A percentile compares a stretch with the other conserved stretches of the same genome.
phyloP scores from a whole-genome alignment of 2,113 vertebrate genomes.

The Hyperopisus bebe region DNA sequence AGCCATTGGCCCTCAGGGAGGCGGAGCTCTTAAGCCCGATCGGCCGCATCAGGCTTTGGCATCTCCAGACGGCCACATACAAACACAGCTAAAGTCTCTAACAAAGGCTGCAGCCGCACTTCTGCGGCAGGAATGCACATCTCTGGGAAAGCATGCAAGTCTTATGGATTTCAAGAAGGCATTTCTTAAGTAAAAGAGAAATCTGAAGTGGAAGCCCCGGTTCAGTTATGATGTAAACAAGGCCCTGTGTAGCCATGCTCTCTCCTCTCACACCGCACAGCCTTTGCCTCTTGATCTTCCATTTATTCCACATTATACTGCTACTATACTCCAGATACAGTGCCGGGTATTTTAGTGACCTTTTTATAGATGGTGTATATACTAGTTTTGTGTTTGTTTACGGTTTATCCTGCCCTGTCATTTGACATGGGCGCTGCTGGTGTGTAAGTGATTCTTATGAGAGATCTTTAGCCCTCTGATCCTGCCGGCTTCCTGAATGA shows the following conservation, averaged over 20 bases:
- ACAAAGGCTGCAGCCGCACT: background rate
- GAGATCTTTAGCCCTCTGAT: background rate
- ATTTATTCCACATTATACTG: background rate
- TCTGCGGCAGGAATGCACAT: background rate
- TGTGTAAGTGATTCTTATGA: background rate
- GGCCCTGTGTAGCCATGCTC: background rate
- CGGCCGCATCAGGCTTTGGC: slow-evolving; percentile 9
- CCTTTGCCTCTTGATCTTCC: background rate
- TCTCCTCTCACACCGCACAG: background rate
- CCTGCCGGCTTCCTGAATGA: background rate
- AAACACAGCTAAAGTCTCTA: background rate
- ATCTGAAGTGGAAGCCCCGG: background rate
- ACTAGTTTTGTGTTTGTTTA: background rate
- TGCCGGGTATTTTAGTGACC: background rate
- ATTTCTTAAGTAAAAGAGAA: background rate
- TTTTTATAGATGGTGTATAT: background rate
- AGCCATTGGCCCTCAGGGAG: background rate
- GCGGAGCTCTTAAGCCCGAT: background rate
- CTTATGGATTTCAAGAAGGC: background rate
- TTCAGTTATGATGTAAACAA: background rate
- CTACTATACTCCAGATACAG: background rate
- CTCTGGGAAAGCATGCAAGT: background rate
- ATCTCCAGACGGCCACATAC: slow-evolving; percentile 29
- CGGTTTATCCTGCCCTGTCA: background rate
- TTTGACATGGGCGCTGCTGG: background rate